phyloP scores from a whole-genome alignment of 2,113 vertebrate genomes.

The Platycercus adscitus region DNA sequence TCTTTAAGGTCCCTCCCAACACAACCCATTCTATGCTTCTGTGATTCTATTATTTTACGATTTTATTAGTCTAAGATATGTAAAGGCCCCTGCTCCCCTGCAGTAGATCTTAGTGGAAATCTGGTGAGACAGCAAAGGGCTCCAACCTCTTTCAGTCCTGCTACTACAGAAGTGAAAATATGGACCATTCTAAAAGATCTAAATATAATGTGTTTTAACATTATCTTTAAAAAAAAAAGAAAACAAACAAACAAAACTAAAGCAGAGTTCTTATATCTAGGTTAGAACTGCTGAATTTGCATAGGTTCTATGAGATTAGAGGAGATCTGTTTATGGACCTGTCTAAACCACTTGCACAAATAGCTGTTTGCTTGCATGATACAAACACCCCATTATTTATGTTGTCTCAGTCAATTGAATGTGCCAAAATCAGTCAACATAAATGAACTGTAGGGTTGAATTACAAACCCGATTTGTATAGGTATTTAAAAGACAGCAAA shows the following conservation, averaged over 20 bases:
- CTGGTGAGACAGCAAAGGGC: neutral
- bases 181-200: neutral
- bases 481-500: neutral
- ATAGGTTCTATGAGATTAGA: neutral
- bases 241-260: neutral
- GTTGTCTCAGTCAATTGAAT: neutral
- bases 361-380: neutral
- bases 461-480: neutral
- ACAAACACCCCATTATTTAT: neutral
- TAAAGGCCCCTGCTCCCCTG: accelerated
- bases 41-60: neutral
- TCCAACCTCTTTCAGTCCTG: neutral
- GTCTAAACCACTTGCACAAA: neutral
- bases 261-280: neutral
- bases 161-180: neutral
- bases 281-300: neutral
- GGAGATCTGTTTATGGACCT: neutral
- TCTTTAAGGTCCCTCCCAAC: neutral
- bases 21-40: neutral
- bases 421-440: neutral
- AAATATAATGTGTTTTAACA: neutral
- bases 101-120: neutral
- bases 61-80: neutral
- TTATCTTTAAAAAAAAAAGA: neutral
- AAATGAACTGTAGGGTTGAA: neutral